Evolutionary conservation across 2,888 invertebrate species (phyloP).

Genomic region (Sisyra terminalis): DNA sequence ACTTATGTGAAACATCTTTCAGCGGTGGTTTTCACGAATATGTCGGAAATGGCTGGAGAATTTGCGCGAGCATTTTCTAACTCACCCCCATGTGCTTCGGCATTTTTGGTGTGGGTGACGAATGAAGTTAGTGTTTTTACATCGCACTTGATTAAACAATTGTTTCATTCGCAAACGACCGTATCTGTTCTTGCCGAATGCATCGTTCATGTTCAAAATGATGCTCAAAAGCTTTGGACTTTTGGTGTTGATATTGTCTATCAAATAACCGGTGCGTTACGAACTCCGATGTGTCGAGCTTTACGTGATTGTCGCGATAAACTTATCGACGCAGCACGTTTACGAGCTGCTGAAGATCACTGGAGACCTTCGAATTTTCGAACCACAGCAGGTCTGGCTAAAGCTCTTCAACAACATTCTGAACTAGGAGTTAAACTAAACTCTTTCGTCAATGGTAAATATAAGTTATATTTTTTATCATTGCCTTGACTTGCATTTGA

Average conservation of each 20-base stretch:
- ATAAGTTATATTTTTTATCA: background rate
- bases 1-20: slow-evolving; percentile 67
- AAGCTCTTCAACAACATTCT: slow-evolving; percentile 53
- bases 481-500: too few relatives aligned
- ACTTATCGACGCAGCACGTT: slow-evolving; percentile 64
- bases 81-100: slow-evolving; percentile 58
- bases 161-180: slow-evolving; percentile 78
- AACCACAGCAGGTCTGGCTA: slow-evolving; percentile 48
- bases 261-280: slow-evolving; percentile 72
- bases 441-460: slow-evolving; percentile 38
- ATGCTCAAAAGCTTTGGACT: slow-evolving; percentile 45
- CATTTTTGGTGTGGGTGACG: slow-evolving; percentile 83
- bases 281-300: slow-evolving; percentile 57
- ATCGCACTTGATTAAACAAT: slow-evolving; percentile 69
- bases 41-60: slow-evolving; percentile 42
- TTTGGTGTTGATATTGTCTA: slow-evolving; percentile 82
- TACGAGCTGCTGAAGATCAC: slow-evolving; percentile 60
- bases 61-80: slow-evolving; percentile 69
- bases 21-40: slow-evolving; percentile 68
- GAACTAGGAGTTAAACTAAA: slow-evolving; percentile 51
- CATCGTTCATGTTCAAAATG: slow-evolving; percentile 60
- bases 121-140: slow-evolving; percentile 64
- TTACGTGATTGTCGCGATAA: slow-evolving; percentile 67
- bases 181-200: slow-evolving; percentile 74
- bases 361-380: slow-evolving; percentile 74